Percentiles rank a stretch among this genome's conserved stretches.
Evolutionary conservation across 2,113 vertebrate genomes (phyloP).

Genomic region (Ia io): DNA sequence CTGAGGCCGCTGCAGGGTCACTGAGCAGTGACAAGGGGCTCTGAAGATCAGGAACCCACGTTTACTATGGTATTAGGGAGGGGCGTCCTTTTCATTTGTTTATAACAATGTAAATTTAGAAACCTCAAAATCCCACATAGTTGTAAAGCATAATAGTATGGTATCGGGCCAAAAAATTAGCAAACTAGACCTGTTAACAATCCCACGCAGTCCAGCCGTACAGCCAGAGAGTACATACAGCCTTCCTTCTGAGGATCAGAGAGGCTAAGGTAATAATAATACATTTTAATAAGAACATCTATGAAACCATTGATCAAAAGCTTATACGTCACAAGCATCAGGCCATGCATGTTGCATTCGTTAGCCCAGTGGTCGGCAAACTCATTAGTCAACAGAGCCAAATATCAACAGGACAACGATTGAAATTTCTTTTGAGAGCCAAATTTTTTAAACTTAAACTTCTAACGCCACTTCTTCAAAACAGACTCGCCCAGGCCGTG

Average conservation of each 20-base stretch:
- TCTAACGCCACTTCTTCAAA: no score
- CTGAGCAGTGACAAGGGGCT: background rate
- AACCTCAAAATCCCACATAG: background rate
- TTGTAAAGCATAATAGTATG: background rate
- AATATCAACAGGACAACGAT: no score
- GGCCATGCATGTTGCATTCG: background rate
- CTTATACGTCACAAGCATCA: background rate
- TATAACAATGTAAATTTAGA: background rate
- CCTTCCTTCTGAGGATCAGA: constrained; percentile 39
- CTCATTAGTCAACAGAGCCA: no score
- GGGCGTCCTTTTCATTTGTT: constrained; percentile 44
- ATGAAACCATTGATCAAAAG: background rate
- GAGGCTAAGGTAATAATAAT: constrained; percentile 58
- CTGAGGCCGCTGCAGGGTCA: background rate
- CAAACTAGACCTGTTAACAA: constrained; percentile 60
- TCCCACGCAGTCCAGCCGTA: background rate
- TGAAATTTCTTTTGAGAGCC: no score
- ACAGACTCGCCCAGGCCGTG: no score
- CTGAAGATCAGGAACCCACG: constrained; percentile 21
- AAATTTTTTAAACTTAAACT: no score
- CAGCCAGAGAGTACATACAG: background rate
- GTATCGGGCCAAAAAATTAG: constrained; percentile 25
- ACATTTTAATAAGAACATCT: background rate
- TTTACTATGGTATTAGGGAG: constrained; percentile 3
- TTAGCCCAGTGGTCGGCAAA: background rate